Percentiles rank a stretch among this genome's conserved stretches.
These are phyloP conservation scores for Antrozous pallidus DNA, from an alignment of 2,797 vertebrate genomes.

Conservation along the genomic window DNA sequence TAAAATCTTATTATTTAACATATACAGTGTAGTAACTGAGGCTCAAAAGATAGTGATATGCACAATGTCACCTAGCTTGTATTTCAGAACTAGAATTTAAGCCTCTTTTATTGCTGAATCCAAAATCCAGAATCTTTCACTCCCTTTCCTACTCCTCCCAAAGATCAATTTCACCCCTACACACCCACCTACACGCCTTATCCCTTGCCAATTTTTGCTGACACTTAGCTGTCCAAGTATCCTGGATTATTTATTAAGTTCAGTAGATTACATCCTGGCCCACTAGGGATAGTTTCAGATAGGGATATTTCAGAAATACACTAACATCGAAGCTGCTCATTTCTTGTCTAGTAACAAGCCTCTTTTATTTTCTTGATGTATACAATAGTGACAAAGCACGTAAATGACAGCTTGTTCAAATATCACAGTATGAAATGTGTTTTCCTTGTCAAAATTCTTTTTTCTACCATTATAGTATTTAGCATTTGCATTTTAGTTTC, in stretches of 20 bases:
- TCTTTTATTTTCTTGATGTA: neutral
- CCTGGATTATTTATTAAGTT: neutral
- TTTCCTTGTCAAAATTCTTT: conserved; percentile 17
- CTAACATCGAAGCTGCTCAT: neutral
- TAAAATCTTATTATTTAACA: neutral
- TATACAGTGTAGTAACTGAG: neutral
- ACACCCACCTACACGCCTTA: neutral
- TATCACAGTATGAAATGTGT: neutral
- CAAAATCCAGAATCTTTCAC: neutral
- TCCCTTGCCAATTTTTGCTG: neutral
- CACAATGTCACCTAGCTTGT: neutral
- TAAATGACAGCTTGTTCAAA: neutral
- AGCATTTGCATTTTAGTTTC: neutral
- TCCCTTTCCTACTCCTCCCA: neutral
- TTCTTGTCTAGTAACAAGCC: neutral
- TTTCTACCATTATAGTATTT: neutral
- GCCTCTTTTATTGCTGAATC: neutral
- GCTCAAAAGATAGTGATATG: neutral
- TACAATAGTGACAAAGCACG: neutral
- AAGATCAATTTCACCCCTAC: neutral
- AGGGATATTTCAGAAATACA: neutral
- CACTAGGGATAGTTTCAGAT: neutral
- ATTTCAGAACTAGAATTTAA: neutral
- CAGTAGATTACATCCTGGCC: neutral
- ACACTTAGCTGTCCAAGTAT: neutral